These are phyloP conservation scores for Pygathrix nemaeus DNA, from an alignment of 2,113 vertebrate species.

Conservation along the genomic window DNA sequence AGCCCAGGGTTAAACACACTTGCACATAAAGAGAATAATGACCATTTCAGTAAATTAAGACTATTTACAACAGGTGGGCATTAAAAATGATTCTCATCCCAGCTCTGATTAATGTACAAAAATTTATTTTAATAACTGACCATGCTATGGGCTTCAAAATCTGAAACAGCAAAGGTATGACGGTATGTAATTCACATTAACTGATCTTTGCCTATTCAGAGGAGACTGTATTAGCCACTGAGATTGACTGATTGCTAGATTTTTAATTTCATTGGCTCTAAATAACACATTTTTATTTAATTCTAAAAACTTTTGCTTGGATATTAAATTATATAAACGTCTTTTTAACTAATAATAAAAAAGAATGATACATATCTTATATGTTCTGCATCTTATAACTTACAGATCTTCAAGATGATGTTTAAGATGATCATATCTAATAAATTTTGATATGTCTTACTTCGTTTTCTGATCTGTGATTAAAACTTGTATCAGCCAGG, in stretches of 20 bases:
- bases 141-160: background rate
- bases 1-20: background rate
- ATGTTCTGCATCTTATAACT: background rate
- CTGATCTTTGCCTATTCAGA: background rate
- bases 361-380: background rate
- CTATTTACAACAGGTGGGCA: background rate
- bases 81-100: background rate
- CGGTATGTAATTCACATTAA: background rate
- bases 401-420: background rate
- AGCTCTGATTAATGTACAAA: background rate
- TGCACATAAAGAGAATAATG: background rate
- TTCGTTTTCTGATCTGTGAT: background rate
- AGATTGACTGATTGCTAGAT: background rate
- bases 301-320: background rate
- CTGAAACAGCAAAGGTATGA: background rate
- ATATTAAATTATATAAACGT: background rate
- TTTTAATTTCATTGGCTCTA: background rate
- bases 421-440: background rate
- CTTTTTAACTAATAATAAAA: background rate
- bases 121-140: background rate
- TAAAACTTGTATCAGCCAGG: background rate
- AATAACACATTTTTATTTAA: background rate
- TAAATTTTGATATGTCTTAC: background rate
- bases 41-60: background rate
- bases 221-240: background rate